Base-by-base conservation (phyloP, 1,140 invertebrate species). In the Drosophila repletoides region DNA sequence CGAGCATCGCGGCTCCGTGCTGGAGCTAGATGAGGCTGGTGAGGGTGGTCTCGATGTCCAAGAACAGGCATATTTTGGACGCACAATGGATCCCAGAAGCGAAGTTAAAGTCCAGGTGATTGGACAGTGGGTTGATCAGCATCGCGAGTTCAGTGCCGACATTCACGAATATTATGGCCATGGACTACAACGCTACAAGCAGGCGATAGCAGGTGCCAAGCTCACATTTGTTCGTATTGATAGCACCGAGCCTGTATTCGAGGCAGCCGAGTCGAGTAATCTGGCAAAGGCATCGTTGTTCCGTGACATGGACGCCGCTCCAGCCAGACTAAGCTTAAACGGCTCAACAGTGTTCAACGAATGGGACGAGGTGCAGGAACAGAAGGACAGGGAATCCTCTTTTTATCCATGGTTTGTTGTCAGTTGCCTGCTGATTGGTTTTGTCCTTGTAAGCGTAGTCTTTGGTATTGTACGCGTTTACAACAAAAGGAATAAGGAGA, bases 91-190 rank as follows among this genome's bases (percentile, higher is more conserved):
- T 34, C 36, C 87, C 3, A 49, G 58, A 14, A 89, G 72, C 14
- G 83, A 84, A 22, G 87, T 89, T 2, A 74, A 75, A 12, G 59
- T 89, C 0, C 81, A 89, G 40, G 60, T 89, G 15, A 81, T 88
- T 58, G 88, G 88, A 2, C 88, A 89, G 31, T 89, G 88, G 88
- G 66, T 72, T 2, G 88, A 89, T 49, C 75, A 88, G 61, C 76
- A 72, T n/a, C 63, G 83, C 2, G 59, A 80, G 31, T 87, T 89
- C 5, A 68, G 17, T 14, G 87, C 87, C n/a, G 87, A 89, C 29
- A 72, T 89, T 26, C 88, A 77, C 43, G 87, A 89, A 49, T 89
- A 89, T 24, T 89, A 63, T 31, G 88, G 87, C 4, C 52, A 84
- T 24, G 87, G 81, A 1, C 24, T 89, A 3, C 53, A 64, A 22